Base-by-base conservation (phyloP, 2,113 vertebrate genomes). In the cat (Felis catus) region DNA sequence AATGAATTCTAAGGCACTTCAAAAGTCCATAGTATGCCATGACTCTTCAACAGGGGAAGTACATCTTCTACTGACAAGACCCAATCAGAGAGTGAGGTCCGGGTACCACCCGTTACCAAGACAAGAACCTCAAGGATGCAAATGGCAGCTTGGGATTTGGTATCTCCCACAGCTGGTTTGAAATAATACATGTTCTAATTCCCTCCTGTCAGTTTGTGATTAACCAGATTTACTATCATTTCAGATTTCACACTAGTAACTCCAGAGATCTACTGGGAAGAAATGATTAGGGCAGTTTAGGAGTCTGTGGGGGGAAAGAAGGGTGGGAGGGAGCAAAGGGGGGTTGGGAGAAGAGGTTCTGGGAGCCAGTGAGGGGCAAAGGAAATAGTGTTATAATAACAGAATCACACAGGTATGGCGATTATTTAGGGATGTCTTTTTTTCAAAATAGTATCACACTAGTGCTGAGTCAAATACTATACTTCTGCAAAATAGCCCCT, bases 211-310 rank as follows among this genome's bases (percentile, higher is more conserved):
- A 80, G 27, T 70, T 51, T 97, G 36, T 66, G 21, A 66, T 73
- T 36, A 89, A 66, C 27, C 45, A 41, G n/a, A 84, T 73, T 45
- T 66, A 95, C 16, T 31, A 83, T 86, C 94, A 96, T 80, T 96
- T 97, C 92, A 86, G 31, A 41, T 79, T 25, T 95, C 96, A 95
- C 12, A 68, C 61, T 55, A 66, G 74, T 86, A 95, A 63, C 73
- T 95, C 71, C 10, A 79, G 91, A 94, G 16, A 84, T 8, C 92
- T 71, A 55, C 9, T 14, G 31, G 23, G 58, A 58, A 73, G 78
- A 82, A 85, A 70, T 31, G 53, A 80, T 39, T 23, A 55, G 91
- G 89, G 45, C 25, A 45, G 39, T 48, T 85, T 48, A 65, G 45
- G 76, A 63, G 70, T 1, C 55, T n/a, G 63, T 71, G 15, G 31